These are phyloP conservation scores for Trachelus tabidus DNA, from an alignment of 2,888 invertebrate genomes.

Conservation along the genomic window DNA sequence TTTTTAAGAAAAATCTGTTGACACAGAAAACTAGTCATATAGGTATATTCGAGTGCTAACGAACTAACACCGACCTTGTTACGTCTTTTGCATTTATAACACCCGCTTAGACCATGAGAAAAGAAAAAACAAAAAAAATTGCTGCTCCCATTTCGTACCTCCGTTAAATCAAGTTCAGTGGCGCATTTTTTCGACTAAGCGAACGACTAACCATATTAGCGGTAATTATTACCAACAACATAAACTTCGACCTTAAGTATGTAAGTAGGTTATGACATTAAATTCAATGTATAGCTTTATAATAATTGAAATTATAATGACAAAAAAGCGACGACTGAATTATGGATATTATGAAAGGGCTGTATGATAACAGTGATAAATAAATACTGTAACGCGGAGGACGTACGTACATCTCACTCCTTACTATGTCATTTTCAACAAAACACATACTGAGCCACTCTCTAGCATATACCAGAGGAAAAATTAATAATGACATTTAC, in stretches of 20 bases:
- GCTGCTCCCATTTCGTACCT: constrained; percentile 58
- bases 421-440: background rate
- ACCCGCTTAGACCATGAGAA: constrained; percentile 48
- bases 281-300: constrained; percentile 62
- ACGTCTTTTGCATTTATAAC: constrained; percentile 63
- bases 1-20: constrained; percentile 63
- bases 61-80: constrained; percentile 62
- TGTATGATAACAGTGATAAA: constrained; percentile 61
- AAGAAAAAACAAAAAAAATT: constrained; percentile 33
- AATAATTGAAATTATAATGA: constrained; percentile 51
- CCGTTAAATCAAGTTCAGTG: constrained; percentile 48
- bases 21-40: constrained; percentile 64
- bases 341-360: constrained; percentile 59
- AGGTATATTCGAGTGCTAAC: constrained; percentile 64
- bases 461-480: no score
- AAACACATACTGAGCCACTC: background rate
- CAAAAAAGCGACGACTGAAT: constrained; percentile 49
- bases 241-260: constrained; percentile 60
- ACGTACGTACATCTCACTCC: background rate
- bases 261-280: constrained; percentile 58
- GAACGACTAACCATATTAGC: constrained; percentile 57
- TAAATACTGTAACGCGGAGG: constrained; percentile 58
- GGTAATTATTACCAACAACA: constrained; percentile 56
- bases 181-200: constrained; percentile 52
- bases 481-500: background rate